phyloP scores from a whole-genome alignment of 2,797 vertebrate species.

The Choloepus didactylus region DNA sequence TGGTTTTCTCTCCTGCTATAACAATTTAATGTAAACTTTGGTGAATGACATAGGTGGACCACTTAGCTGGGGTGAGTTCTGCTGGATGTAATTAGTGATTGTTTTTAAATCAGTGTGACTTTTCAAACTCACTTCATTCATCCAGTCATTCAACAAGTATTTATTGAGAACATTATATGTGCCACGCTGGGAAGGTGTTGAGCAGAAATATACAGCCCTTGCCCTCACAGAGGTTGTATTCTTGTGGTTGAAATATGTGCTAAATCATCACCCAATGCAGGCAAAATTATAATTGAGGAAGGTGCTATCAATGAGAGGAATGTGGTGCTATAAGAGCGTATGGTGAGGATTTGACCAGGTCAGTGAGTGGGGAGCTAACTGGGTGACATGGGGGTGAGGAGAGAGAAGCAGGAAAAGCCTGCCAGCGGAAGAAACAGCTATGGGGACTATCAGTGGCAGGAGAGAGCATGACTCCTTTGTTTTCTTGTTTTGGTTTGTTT shows the following conservation, averaged over 20 bases:
- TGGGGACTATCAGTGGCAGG: background rate
- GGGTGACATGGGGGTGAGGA: background rate
- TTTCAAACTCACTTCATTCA: background rate
- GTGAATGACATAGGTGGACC: background rate
- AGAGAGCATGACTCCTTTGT: background rate
- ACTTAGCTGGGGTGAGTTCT: background rate
- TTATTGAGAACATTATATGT: background rate
- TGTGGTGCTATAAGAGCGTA: too few species aligned
- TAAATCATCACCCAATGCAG: background rate
- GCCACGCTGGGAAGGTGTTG: background rate
- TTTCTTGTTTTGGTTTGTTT: background rate
- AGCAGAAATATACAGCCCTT: background rate
- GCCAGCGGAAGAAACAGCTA: fast-evolving
- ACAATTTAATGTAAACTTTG: background rate
- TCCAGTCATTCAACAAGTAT: background rate
- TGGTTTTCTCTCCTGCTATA: background rate
- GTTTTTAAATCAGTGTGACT: background rate
- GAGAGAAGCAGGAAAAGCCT: background rate
- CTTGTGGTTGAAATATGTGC: background rate
- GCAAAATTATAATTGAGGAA: background rate
- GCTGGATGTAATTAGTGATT: background rate
- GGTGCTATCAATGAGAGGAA: background rate
- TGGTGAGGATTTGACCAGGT: background rate
- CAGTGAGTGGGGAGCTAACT: background rate
- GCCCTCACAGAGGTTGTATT: background rate